A percentile compares a stretch with the other conserved stretches of the same genome.
Conservation (phyloP, 2,888 invertebrate genomes). For the Nymphalis urticae region DNA sequence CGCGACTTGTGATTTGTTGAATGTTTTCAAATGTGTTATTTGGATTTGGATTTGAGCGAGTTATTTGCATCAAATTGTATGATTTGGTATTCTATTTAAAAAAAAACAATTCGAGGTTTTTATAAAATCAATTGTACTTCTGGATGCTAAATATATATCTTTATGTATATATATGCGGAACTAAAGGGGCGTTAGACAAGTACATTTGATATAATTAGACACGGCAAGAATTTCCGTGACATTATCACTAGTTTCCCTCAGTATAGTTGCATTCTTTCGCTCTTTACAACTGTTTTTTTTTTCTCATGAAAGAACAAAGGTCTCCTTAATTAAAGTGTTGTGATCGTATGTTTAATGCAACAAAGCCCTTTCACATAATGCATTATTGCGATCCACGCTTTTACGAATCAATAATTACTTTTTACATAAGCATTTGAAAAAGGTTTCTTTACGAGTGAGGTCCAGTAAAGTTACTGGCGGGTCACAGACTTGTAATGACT, state of each 20-base stretch:
- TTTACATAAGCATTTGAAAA: background rate
- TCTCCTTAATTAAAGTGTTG: constrained; percentile 27
- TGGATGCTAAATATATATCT: too few relatives aligned
- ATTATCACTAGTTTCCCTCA: constrained; percentile 24
- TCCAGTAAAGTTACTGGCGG: constrained; percentile 23
- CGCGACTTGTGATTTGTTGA: too few relatives aligned
- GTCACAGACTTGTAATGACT: constrained; percentile 30
- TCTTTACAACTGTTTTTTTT: constrained; percentile 17
- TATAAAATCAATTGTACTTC: too few relatives aligned
- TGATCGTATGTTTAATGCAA: constrained; percentile 16
- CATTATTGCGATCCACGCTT: constrained; percentile 19
- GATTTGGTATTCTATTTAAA: too few relatives aligned
- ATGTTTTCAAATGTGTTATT: too few relatives aligned
- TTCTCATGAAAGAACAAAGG: constrained; percentile 29
- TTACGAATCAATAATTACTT: constrained; percentile 12
- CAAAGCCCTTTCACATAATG: constrained; percentile 25
- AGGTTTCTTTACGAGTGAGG: constrained; percentile 9
- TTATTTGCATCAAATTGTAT: too few relatives aligned
- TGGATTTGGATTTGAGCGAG: too few relatives aligned
- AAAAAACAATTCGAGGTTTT: too few relatives aligned
- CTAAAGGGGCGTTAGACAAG: background rate
- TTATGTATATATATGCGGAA: too few relatives aligned
- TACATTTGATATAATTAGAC: background rate
- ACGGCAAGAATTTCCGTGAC: constrained; percentile 27
- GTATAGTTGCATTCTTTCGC: constrained; percentile 26